Base-by-base conservation (phyloP, 1,140 invertebrate genomes). In the Bombus sylvicola region DNA sequence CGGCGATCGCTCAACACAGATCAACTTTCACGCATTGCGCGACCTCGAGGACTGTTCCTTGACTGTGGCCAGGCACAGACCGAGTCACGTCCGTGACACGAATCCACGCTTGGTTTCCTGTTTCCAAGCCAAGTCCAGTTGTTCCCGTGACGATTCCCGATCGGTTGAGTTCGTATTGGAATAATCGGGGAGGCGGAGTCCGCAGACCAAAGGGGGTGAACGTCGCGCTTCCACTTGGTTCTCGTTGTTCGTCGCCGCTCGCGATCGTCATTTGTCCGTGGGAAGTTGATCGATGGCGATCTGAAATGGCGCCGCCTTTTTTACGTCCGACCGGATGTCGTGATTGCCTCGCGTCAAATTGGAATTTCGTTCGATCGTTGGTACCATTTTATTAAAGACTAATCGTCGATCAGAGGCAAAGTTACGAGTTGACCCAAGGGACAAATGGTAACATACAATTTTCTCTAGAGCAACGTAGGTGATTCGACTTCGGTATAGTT, bases 81-180 rank as follows among this genome's bases (percentile, higher is more conserved):
- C 47, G 79, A 47, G 43, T 43, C 62, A 59, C 76, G 83, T 81
- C 80, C 83, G 31, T 88, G 86, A 88, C 80, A 90, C 80, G 64
- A 88, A 88, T 88, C 62, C 64, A 37, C 28, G 41, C 34, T 78
- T 28, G 75, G 73, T 90, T 90, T 90, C 77, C 83, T 86, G 81
- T 89, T 90, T 77, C 79, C 53, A 72, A 86, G 80, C 88, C 88
- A 90, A 90, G 80, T 90, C 84, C 77, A 86, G 59, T 73, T 74
- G 66, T 86, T 83, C 72, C 72, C 57, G 71, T 53, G 25, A n/a
- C 74, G 72, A 87, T 62, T 37, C 22, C 25, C 66, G 75, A 80
- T 89, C 79, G 81, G 22, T 39, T 39, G 66, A 62, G 47, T 53
- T 71, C 34, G 84, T 69, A 62, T 87, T 31, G 72, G 18, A 31